phyloP scores from a whole-genome alignment of 2,888 invertebrate genomes.

The Philereme transversata region DNA sequence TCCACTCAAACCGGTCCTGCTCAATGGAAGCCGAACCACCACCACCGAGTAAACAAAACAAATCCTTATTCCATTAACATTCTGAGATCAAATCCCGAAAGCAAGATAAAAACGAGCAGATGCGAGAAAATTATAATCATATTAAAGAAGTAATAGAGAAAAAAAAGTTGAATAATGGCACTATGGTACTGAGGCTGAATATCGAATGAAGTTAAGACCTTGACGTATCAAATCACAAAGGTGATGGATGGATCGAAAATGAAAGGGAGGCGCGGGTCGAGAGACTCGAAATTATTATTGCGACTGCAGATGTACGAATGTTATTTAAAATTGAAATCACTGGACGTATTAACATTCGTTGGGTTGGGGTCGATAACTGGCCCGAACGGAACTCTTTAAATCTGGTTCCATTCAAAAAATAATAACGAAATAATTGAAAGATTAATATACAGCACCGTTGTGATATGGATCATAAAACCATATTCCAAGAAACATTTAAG shows the following conservation, averaged over 20 bases:
- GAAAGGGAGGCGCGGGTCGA: slow-evolving; percentile 46
- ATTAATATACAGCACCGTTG: background rate
- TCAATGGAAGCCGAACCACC: slow-evolving; percentile 73
- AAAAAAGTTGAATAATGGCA: slow-evolving; percentile 72
- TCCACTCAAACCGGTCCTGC: slow-evolving; percentile 76
- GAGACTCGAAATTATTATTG: slow-evolving; percentile 28
- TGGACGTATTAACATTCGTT: slow-evolving; percentile 17
- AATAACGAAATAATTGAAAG: background rate
- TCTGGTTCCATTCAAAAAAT: background rate
- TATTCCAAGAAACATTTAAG: background rate
- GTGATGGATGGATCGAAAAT: slow-evolving; percentile 56
- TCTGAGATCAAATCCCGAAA: slow-evolving; percentile 43
- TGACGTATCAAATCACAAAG: slow-evolving; percentile 55
- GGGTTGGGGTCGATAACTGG: slow-evolving; percentile 1
- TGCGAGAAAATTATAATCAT: slow-evolving; percentile 70
- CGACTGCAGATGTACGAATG: slow-evolving; percentile 3
- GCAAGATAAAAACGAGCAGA: slow-evolving; percentile 43
- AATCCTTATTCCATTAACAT: slow-evolving; percentile 45
- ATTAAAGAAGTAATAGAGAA: slow-evolving; percentile 68
- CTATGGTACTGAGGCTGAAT: slow-evolving; percentile 62
- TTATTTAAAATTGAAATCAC: slow-evolving; percentile 11
- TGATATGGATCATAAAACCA: background rate
- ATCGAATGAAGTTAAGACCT: slow-evolving; percentile 56
- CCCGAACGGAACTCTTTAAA: background rate
- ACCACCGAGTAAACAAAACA: slow-evolving; percentile 47